Evolutionary conservation across 2,797 vertebrate species (phyloP).

Genomic region (Epinephelus awoara): DNA sequence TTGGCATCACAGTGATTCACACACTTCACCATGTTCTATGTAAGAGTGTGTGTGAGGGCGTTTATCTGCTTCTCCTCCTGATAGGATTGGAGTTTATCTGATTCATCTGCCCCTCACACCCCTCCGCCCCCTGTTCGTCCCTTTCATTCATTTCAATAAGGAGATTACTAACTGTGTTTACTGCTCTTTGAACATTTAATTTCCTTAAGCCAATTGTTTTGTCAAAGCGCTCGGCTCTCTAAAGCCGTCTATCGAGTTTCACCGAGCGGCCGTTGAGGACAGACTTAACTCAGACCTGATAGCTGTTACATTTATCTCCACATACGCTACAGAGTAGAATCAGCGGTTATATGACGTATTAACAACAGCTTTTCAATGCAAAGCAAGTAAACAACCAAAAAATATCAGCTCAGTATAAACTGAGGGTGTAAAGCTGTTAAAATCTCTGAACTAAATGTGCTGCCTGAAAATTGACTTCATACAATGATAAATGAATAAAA

Average conservation of each 20-base stretch:
- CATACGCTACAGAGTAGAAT: too few species aligned
- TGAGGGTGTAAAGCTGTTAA: too few species aligned
- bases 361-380: too few species aligned
- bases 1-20: neutral
- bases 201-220: constrained; percentile 91
- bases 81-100: constrained; percentile 82
- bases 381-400: too few species aligned
- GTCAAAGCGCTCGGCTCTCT: constrained; percentile 82
- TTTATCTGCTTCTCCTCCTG: constrained; percentile 55
- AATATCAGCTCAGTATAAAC: too few species aligned
- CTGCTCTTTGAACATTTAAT: constrained; percentile 84
- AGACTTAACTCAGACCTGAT: too few species aligned
- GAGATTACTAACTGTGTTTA: constrained; percentile 84
- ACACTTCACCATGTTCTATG: neutral
- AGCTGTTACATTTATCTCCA: too few species aligned
- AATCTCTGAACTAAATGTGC: too few species aligned
- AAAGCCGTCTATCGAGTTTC: constrained; percentile 72
- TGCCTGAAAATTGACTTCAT: constrained; percentile 51
- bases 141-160: constrained; percentile 90
- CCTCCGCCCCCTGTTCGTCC: too few species aligned
- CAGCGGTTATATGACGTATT: too few species aligned
- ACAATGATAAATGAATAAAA: neutral
- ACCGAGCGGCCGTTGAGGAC: too few species aligned
- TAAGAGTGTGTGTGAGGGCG: neutral
- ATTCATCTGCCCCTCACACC: constrained; percentile 70